Base-by-base conservation (phyloP, 2,113 vertebrate genomes). In the Eretmochelys imbricata region DNA sequence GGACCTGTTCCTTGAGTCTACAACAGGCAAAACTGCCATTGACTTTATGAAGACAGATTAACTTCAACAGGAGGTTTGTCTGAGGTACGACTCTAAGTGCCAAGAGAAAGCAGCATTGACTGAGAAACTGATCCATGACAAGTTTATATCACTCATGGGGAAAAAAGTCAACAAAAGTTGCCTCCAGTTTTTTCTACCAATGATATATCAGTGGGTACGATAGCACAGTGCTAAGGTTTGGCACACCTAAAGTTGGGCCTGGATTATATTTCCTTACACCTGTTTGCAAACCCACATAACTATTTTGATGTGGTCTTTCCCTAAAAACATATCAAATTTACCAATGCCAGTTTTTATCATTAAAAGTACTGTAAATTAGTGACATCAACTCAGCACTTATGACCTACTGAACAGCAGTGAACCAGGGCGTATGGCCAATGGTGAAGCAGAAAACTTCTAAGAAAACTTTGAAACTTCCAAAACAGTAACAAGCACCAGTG, bases 31-130 rank as follows among this genome's bases (percentile, higher is more conserved):
- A 96, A 89, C 92, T 94, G 94, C 92, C 89, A 89, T 2, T 93
- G 88, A n/a, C 48, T 96, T 84, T 93, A 82, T 95, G 95, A 95
- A 96, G 96, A 95, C 50, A 97, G 85, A 92, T 90, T 94, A 95
- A 96, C 89, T 95, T 95, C 79, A 85, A 38, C 46, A 89, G 95
- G 95, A 95, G 93, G 87, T 95, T 97, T 96, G 96, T 94, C 50
- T 0, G 79, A 84, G 92, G 91, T 94, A 80, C 92, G 92, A 79
- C 94, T 94, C 79, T 92, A 97, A 91, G 94, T 65, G 49, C 17
- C 91, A 79, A 62, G 95, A 35, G 0, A 93, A 85, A 95, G 93
- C 29, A 95, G 57, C 76, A 62, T 72, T 95, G 94, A 94, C 4
- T 94, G 88, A 90, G 11, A 4, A 82, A 49, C 24, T 93, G 50